These are phyloP conservation scores for Lateolabrax maculatus DNA, from an alignment of 2,797 vertebrate species.

Conservation along the genomic window DNA sequence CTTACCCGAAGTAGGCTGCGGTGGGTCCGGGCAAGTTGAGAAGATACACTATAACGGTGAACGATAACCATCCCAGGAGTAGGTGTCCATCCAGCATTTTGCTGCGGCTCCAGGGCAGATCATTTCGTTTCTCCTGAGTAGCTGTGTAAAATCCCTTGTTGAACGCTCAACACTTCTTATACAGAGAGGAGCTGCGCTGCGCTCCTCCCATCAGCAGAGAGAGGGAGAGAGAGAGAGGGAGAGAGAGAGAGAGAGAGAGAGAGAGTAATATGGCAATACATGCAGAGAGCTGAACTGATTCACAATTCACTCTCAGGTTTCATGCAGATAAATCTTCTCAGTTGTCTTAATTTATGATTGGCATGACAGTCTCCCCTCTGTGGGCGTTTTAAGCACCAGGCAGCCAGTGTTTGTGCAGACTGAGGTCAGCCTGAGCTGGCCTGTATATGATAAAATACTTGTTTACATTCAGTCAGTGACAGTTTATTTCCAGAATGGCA, in stretches of 20 bases:
- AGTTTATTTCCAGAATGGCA: conserved; percentile 62
- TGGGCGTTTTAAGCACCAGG: conserved; percentile 47
- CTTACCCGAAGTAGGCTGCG: conserved; percentile 97
- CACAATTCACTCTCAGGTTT: conserved; percentile 65
- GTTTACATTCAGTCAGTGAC: conserved; percentile 61
- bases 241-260: conserved; percentile 39
- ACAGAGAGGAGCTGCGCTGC: conserved; percentile 80
- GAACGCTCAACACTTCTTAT: conserved; percentile 89
- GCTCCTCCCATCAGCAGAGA: conserved; percentile 83
- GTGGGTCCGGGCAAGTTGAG: conserved; percentile 89
- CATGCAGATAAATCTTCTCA: conserved; percentile 56
- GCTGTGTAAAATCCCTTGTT: conserved; percentile 88
- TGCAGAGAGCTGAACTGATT: conserved; percentile 62
- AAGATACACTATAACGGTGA: conserved; percentile 88
- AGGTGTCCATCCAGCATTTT: conserved; percentile 99
- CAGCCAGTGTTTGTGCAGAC: conserved; percentile 53
- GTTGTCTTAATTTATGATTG: conserved; percentile 59
- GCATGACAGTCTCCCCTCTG: conserved; percentile 46
- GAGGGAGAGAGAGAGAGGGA: conserved; percentile 58
- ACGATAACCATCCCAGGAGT: conserved; percentile 96
- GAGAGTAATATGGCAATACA: conserved; percentile 43
- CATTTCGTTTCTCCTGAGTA: conserved; percentile 96
- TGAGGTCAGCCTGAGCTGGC: conserved; percentile 60
- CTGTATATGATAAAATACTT: conserved; percentile 47
- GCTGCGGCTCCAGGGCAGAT: conserved; percentile 96